Evolutionary conservation across 2,113 vertebrate genomes (phyloP).

Genomic region (Oryzias celebensis): DNA sequence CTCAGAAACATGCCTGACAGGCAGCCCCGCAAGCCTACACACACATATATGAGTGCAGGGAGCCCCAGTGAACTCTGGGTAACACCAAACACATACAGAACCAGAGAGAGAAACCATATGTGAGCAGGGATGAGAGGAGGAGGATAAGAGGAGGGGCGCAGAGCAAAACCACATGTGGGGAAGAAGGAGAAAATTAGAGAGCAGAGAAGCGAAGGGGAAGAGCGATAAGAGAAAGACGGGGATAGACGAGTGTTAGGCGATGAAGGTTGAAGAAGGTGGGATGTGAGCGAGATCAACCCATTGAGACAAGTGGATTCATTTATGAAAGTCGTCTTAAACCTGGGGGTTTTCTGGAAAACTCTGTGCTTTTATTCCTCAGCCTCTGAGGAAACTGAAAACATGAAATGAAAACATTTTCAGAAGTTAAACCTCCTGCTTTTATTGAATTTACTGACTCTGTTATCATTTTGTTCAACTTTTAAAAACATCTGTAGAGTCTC

Average conservation of each 20-base stretch:
- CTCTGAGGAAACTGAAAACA: too few relatives aligned
- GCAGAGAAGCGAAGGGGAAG: conserved; percentile 22
- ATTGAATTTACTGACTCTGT: too few relatives aligned
- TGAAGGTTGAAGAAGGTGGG: conserved; percentile 1
- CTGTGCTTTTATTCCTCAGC: too few relatives aligned
- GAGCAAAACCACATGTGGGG: conserved; percentile 70
- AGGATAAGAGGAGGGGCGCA: conserved; percentile 46
- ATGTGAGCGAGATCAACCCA: neutral
- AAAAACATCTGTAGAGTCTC: too few relatives aligned
- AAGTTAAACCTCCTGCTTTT: too few relatives aligned
- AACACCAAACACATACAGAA: conserved; percentile 69
- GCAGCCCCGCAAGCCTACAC: conserved; percentile 12
- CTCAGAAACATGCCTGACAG: conserved; percentile 31
- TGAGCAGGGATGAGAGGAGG: conserved; percentile 61
- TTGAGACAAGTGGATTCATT: neutral
- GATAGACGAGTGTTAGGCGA: conserved; percentile 6
- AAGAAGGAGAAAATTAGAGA: conserved; percentile 32
- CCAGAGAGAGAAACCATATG: conserved; percentile 68
- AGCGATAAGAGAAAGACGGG: conserved; percentile 25
- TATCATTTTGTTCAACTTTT: too few relatives aligned
- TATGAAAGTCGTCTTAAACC: too few relatives aligned
- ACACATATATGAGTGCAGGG: conserved; percentile 27
- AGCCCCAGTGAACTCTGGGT: conserved; percentile 75
- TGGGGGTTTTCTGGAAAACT: too few relatives aligned
- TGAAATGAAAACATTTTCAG: too few relatives aligned